Conservation (phyloP, 2,797 vertebrate genomes). For the Sebastes vulpes region DNA sequence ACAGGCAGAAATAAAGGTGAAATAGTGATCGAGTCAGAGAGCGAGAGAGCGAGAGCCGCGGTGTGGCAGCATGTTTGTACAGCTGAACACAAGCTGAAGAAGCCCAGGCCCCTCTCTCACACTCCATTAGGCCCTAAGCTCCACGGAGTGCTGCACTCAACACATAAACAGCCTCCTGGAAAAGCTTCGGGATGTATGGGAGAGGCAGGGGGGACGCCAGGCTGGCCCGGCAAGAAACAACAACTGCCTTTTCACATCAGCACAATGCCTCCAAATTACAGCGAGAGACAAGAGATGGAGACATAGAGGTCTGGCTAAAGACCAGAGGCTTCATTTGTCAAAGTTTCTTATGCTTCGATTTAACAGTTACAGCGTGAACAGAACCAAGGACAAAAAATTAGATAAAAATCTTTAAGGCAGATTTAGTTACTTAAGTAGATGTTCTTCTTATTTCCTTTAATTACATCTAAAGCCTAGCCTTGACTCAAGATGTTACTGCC, state of each 20-base stretch:
- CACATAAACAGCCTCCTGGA: slow-evolving; percentile 96
- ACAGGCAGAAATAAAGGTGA: neutral
- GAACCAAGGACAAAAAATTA: neutral
- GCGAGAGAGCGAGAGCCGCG: slow-evolving; percentile 67
- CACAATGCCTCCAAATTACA: slow-evolving; percentile 74
- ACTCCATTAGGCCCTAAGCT: slow-evolving; percentile 95
- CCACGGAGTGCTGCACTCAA: slow-evolving; percentile 94
- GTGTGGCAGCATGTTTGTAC: slow-evolving; percentile 93
- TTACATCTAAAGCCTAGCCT: neutral
- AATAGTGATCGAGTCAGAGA: slow-evolving; percentile 15
- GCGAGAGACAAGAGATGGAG: slow-evolving; percentile 51
- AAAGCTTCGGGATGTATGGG: slow-evolving; percentile 86
- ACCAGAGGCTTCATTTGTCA: slow-evolving; percentile 32
- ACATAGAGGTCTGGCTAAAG: slow-evolving; percentile 36
- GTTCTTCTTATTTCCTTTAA: neutral
- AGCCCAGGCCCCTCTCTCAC: slow-evolving; percentile 93
- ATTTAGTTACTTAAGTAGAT: neutral
- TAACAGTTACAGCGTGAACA: neutral
- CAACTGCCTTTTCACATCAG: slow-evolving; percentile 86
- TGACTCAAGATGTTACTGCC: neutral
- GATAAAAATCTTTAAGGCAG: neutral
- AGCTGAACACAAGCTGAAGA: slow-evolving; percentile 99
- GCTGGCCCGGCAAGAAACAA: slow-evolving; percentile 84
- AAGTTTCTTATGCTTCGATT: neutral
- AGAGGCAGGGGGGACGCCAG: slow-evolving; percentile 72